phyloP scores from a whole-genome alignment of 2,113 vertebrate species.

The Syngnathus typhle region DNA sequence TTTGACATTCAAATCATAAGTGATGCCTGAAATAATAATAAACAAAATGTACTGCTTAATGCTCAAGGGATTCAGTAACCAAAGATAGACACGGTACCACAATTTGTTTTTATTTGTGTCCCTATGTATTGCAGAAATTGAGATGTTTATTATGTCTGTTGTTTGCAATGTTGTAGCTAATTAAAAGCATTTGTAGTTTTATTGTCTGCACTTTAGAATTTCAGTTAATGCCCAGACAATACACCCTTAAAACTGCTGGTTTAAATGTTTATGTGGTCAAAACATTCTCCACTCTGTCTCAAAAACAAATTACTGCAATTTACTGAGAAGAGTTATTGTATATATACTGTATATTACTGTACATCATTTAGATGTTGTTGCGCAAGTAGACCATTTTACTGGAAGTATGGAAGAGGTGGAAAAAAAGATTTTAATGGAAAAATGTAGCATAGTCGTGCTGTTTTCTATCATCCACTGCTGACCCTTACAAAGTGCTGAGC shows the following conservation, averaged over 20 bases:
- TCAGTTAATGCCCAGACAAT: neutral
- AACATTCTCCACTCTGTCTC: no score
- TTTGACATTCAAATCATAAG: no score
- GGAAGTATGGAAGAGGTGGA: neutral
- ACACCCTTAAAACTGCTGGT: neutral
- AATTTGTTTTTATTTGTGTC: no score
- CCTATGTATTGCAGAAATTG: neutral
- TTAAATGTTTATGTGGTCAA: no score
- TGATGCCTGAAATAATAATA: no score
- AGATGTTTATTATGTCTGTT: neutral
- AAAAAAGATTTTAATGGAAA: neutral
- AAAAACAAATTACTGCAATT: no score
- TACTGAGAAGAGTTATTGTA: no score
- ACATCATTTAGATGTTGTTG: no score
- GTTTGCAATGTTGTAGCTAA: neutral
- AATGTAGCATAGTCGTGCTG: neutral
- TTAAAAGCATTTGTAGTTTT: neutral
- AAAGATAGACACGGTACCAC: no score
- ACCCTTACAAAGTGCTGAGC: neutral
- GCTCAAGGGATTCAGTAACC: no score
- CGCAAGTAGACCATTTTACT: neutral
- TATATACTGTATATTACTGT: no score
- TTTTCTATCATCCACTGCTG: neutral
- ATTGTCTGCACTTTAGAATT: neutral
- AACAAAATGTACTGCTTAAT: no score